Conservation (phyloP, 1,140 invertebrate species). For the Stenopsyche tienmushanensis region DNA sequence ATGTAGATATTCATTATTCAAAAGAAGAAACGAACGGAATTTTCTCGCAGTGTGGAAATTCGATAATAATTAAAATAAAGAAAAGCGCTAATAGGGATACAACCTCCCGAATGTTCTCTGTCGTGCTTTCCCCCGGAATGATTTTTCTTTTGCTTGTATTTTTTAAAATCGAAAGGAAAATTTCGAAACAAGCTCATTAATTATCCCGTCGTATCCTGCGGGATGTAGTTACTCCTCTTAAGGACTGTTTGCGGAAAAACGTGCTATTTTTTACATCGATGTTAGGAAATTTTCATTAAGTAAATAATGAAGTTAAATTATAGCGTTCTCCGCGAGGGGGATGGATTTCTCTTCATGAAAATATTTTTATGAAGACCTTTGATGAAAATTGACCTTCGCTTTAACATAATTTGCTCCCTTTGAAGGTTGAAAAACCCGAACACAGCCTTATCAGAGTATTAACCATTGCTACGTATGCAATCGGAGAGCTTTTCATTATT, state of each 20-base stretch:
- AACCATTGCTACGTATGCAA: neutral
- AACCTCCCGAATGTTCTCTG: neutral
- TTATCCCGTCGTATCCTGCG: conserved; percentile 12
- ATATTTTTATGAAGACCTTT: neutral
- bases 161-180: neutral
- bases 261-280: conserved; percentile 11
- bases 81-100: neutral
- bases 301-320: conserved; percentile 8
- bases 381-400: neutral
- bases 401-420: no score
- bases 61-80: conserved; percentile 8
- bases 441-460: neutral
- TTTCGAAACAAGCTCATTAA: conserved; percentile 8
- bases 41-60: neutral
- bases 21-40: no score
- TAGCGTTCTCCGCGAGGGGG: neutral
- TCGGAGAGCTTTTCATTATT: neutral
- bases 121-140: neutral
- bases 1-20: no score
- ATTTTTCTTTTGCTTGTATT: neutral
- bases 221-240: conserved; percentile 5
- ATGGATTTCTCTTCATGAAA: neutral
- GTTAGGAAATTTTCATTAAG: conserved; percentile 6
- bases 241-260: conserved; percentile 6
- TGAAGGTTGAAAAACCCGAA: no score